A percentile compares a stretch with the other conserved stretches of the same genome.
These are phyloP conservation scores for Chaunax sp. DNA, from an alignment of 2,797 vertebrate species.

Conservation along the genomic window DNA sequence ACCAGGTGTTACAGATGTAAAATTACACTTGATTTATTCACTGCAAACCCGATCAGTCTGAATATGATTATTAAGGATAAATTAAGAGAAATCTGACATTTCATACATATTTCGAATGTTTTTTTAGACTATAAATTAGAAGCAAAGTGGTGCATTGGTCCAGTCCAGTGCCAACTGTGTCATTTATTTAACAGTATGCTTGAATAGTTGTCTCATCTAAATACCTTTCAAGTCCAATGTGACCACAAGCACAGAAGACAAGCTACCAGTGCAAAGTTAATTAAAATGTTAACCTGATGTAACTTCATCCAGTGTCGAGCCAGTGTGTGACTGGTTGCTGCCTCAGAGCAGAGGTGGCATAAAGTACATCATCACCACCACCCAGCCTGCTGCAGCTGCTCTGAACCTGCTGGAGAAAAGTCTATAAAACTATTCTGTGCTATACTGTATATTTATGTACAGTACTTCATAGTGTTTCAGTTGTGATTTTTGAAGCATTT, in stretches of 20 bases:
- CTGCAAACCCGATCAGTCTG: too few relatives aligned
- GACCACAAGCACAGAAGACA: background rate
- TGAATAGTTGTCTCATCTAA: too few relatives aligned
- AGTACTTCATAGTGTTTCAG: background rate
- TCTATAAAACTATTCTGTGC: background rate
- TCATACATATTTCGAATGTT: too few relatives aligned
- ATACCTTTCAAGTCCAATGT: too few relatives aligned
- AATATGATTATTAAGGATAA: too few relatives aligned
- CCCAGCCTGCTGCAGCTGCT: slow-evolving; percentile 12
- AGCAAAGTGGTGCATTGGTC: background rate
- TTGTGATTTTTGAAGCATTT: background rate
- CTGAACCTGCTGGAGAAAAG: slow-evolving; percentile 13
- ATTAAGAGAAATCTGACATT: too few relatives aligned
- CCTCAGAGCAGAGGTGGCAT: background rate
- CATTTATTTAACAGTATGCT: too few relatives aligned
- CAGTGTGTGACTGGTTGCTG: background rate
- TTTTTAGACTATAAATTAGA: too few relatives aligned
- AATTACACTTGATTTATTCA: fast-evolving
- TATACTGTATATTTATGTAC: background rate
- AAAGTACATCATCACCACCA: background rate
- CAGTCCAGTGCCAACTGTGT: background rate
- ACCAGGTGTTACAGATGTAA: background rate
- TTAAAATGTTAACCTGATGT: background rate
- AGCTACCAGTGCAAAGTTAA: background rate
- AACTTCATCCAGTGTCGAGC: background rate